Percentiles rank a stretch among this genome's conserved stretches.
Evolutionary conservation across 35 echinoderm and acorn worm genomes (phyloP).

Genomic region (Amphiura filiformis): DNA sequence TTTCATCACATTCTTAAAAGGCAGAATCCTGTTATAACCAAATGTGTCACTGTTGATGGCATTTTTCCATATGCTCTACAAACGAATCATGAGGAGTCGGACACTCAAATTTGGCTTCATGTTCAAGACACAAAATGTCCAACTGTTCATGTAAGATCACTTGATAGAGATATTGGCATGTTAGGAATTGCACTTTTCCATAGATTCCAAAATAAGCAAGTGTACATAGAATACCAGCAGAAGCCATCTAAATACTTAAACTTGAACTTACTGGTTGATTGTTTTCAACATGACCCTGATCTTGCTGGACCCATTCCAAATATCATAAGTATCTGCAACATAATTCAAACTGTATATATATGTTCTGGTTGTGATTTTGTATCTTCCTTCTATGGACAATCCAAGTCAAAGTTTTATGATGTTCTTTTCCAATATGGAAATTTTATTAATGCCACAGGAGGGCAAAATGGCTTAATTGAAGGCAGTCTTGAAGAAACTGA

Average conservation of each 20-base stretch:
- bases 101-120: conserved; percentile 63
- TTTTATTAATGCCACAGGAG: neutral
- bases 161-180: conserved; percentile 52
- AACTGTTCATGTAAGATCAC: conserved; percentile 31
- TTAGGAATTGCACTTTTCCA: conserved; percentile 14
- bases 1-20: conserved; percentile 19
- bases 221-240: neutral
- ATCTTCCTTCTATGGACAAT: neutral
- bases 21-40: neutral
- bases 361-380: neutral
- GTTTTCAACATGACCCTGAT: neutral
- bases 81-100: conserved; percentile 49
- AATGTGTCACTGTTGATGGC: neutral
- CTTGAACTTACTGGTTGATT: neutral
- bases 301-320: neutral
- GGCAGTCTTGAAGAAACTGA: conserved; percentile 1
- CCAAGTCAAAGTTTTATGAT: neutral
- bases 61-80: neutral
- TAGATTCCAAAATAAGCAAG: neutral
- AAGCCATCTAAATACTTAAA: neutral
- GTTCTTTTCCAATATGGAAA: neutral
- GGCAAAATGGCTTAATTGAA: neutral
- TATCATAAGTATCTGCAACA: neutral
- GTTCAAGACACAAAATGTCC: conserved; percentile 27
- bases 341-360: neutral